These are phyloP conservation scores for Oophaga sylvatica DNA, from an alignment of 2,797 vertebrate species.

Conservation along the genomic window DNA sequence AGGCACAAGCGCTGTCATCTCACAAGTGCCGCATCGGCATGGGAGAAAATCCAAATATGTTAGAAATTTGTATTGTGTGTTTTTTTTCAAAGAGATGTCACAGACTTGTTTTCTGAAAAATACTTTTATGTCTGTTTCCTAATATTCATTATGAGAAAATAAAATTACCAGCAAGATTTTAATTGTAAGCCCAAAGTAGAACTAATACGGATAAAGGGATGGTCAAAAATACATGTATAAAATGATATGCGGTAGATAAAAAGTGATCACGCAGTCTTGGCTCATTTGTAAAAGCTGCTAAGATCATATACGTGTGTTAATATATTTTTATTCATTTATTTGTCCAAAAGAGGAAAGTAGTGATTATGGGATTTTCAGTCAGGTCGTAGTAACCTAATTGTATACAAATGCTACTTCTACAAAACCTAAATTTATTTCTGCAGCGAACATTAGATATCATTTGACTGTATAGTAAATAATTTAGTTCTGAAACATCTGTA, in stretches of 20 bases:
- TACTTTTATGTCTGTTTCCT: neutral
- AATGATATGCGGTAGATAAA: neutral
- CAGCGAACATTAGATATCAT: neutral
- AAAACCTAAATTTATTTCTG: neutral
- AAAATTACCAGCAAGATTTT: neutral
- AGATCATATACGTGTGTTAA: neutral
- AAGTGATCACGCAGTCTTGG: neutral
- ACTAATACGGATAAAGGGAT: too few relatives aligned
- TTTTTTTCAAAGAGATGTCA: neutral
- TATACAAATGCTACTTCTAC: neutral
- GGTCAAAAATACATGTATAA: neutral
- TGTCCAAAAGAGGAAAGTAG: neutral
- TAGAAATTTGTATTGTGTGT: neutral
- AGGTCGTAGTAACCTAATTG: neutral
- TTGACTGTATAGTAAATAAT: neutral
- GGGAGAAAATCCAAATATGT: neutral
- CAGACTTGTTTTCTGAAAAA: neutral
- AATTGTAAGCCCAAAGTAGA: neutral
- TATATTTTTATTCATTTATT: neutral
- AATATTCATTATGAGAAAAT: neutral
- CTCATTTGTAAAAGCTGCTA: neutral
- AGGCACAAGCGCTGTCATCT: too few relatives aligned
- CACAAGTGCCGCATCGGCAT: neutral
- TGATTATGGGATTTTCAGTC: neutral
- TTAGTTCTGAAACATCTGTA: neutral